Evolutionary conservation across 1,140 invertebrate genomes (phyloP).

Genomic region (Bombus soroeensis): DNA sequence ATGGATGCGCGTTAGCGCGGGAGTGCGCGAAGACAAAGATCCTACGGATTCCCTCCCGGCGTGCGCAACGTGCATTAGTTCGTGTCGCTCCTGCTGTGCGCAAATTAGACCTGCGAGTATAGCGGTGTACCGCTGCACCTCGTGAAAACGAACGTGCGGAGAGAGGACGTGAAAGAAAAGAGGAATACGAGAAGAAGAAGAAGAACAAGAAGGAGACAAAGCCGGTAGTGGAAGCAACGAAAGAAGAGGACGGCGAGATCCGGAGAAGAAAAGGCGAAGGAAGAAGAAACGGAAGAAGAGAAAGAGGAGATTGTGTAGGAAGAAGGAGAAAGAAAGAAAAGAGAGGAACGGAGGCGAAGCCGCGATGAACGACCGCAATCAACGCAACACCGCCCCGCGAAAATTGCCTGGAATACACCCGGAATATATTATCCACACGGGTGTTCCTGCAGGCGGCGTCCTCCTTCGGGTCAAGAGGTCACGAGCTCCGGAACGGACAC

Average conservation of each 20-base stretch:
- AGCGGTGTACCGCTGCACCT: conserved; percentile 56
- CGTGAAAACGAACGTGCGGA: conserved; percentile 59
- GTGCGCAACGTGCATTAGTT: conserved; percentile 79
- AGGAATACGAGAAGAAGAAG: neutral
- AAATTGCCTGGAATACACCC: conserved; percentile 76
- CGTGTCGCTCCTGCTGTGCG: conserved; percentile 79
- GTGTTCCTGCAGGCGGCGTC: conserved; percentile 68
- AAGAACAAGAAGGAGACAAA: conserved; percentile 35
- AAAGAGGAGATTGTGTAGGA: neutral
- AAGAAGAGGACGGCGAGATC: conserved; percentile 22
- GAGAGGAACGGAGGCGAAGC: conserved; percentile 66
- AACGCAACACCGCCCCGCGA: conserved; percentile 77
- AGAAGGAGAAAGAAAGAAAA: conserved; percentile 1
- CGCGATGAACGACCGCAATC: conserved; percentile 79
- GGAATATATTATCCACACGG: conserved; percentile 78
- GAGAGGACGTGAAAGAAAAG: neutral
- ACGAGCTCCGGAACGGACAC: conserved; percentile 52
- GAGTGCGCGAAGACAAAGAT: conserved; percentile 79
- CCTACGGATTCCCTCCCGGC: conserved; percentile 73
- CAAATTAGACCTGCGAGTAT: conserved; percentile 77
- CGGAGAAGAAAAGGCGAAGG: neutral
- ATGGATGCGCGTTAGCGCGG: conserved; percentile 80
- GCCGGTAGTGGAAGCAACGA: neutral
- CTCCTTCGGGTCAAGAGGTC: conserved; percentile 67
- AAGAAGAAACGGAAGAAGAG: conserved; percentile 34